phyloP scores from a whole-genome alignment of 2,888 invertebrate genomes.

The Venustoraphidia nigricollis region DNA sequence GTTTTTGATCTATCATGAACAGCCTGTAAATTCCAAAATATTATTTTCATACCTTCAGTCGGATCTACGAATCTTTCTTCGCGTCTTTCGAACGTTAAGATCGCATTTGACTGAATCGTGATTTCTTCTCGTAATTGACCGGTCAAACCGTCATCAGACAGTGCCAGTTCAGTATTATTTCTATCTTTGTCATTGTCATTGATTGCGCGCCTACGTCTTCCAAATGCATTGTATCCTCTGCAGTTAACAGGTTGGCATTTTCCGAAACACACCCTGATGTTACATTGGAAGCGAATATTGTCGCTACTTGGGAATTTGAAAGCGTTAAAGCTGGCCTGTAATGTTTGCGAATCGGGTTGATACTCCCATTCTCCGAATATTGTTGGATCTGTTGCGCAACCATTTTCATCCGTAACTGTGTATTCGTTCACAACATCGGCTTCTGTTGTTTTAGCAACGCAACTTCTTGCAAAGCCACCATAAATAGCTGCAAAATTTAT shows the following conservation, averaged over 20 bases:
- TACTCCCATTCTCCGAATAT: constrained; percentile 92
- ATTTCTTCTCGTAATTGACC: constrained; percentile 86
- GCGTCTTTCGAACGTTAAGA: constrained; percentile 74
- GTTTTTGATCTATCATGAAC: background rate
- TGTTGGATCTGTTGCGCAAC: constrained; percentile 82
- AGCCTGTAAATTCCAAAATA: background rate
- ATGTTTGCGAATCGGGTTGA: constrained; percentile 67
- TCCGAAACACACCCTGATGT: constrained; percentile 87
- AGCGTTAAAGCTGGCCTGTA: constrained; percentile 81
- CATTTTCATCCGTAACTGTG: constrained; percentile 83
- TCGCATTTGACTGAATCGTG: constrained; percentile 81
- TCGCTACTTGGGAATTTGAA: constrained; percentile 93
- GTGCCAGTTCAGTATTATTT: constrained; percentile 41
- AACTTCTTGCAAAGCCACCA: constrained; percentile 85
- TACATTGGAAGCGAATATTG: constrained; percentile 89
- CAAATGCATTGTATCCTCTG: constrained; percentile 79
- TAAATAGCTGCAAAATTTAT: constrained; percentile 51
- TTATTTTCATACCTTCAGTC: constrained; percentile 46
- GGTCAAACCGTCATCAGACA: constrained; percentile 40
- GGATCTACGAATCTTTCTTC: constrained; percentile 66
- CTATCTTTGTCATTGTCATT: constrained; percentile 26
- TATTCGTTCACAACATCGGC: constrained; percentile 80
- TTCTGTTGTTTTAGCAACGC: constrained; percentile 85
- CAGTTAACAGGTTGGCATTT: constrained; percentile 92
- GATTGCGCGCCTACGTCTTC: constrained; percentile 57